Percentiles rank a stretch among this genome's conserved stretches.
Evolutionary conservation across 2,113 vertebrate genomes (phyloP).

Genomic region (Zingel zingel): DNA sequence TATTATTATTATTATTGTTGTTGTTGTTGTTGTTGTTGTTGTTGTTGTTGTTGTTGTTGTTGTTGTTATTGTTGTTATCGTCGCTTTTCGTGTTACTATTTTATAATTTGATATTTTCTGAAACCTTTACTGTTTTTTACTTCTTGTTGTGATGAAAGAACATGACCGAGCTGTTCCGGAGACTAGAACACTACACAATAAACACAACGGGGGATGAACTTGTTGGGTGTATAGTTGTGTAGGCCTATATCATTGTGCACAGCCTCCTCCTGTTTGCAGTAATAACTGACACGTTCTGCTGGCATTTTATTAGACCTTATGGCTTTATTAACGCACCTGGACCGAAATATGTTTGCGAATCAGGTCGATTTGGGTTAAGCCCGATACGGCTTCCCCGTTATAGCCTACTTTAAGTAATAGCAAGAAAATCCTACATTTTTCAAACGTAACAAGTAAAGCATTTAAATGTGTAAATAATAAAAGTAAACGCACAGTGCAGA

Average conservation of each 20-base stretch:
- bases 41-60: background rate
- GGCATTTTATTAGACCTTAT: background rate
- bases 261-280: background rate
- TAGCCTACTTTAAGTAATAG: background rate
- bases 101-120: background rate
- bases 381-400: no score
- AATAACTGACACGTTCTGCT: background rate
- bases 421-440: background rate
- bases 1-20: background rate
- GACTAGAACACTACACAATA: background rate
- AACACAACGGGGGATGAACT: background rate
- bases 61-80: background rate
- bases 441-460: background rate
- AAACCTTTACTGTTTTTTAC: background rate
- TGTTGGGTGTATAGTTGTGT: background rate
- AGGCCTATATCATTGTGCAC: background rate
- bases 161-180: background rate
- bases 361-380: background rate
- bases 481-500: background rate
- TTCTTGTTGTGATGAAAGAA: background rate
- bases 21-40: background rate
- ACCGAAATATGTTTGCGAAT: background rate
- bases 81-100: background rate
- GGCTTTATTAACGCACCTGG: background rate
- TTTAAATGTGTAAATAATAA: background rate